Base-by-base conservation (phyloP, 2,797 vertebrate species). In the Telmatherina bonti region DNA sequence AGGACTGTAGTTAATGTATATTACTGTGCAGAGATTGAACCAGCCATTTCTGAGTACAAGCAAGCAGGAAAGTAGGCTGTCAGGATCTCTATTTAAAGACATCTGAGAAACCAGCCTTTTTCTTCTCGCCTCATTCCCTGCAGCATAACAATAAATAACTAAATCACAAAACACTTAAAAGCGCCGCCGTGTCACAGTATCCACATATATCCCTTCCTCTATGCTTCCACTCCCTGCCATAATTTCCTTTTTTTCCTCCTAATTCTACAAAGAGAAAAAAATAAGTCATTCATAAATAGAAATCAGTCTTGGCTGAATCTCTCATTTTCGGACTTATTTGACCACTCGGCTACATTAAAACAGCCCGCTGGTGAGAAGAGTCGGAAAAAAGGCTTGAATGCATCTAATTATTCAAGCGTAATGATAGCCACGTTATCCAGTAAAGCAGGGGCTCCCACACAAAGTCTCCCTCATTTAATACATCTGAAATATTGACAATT, bases 401-500 rank as follows among this genome's bases (percentile, higher is more conserved):
- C 81, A 88, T 87, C 89, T 88, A 92, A 91, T 92, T 92, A 92
- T 90, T 91, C 85, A 88, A 80, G 84, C 88, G 89, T 91, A 91
- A 93, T 92, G 87, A 92, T 74, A 67, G 88, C 70, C 75, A 57
- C 86, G 88, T 89, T 90, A 88, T 84, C 87, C 86, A 70, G 77
- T 61, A 58, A 87, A 67, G 81, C 45, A 52, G 89, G 58, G 69
- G 73, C 75, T 74, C 81, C 82, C 69, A 81, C 87, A 84, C 83
- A 89, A 92, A 90, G 87, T 88, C 64, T 70, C 79, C 85, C 67
- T 57, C 54, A 81, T 87, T 87, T 82, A 85, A 89, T 92, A 89
- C 83, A 89, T 88, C 80, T 76, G 85, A 92, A 94, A 87, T 2
- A 58, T 84, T 79, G 85, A 87, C 85, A 88, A 90, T 3, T 0